phyloP scores from a whole-genome alignment of 1,140 invertebrate species.

The Anastatus disparis region DNA sequence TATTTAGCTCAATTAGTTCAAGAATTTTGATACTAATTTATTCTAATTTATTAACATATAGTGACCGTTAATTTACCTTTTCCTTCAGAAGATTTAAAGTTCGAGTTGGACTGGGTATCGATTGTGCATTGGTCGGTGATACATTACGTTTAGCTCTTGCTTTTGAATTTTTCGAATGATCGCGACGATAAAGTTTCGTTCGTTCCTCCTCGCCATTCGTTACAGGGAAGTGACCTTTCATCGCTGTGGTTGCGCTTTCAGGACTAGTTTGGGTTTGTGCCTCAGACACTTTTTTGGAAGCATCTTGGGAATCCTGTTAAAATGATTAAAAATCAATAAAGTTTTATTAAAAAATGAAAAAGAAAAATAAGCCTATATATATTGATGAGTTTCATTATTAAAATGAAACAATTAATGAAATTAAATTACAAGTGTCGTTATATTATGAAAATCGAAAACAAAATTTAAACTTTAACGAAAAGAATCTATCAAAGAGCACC shows the following conservation, averaged over 20 bases:
- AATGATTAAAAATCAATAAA: too few relatives aligned
- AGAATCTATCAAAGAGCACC: too few relatives aligned
- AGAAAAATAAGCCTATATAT: too few relatives aligned
- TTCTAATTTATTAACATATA: too few relatives aligned
- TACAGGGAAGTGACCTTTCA: conserved; percentile 73
- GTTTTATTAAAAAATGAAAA: too few relatives aligned
- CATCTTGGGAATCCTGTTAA: conserved; percentile 61
- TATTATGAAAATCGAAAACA: too few relatives aligned
- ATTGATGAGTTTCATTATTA: too few relatives aligned
- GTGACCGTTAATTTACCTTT: conserved; percentile 64
- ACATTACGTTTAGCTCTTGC: conserved; percentile 71
- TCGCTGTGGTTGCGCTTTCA: conserved; percentile 67
- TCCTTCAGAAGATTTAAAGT: conserved; percentile 59
- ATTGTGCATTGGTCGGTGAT: conserved; percentile 69
- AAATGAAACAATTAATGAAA: too few relatives aligned
- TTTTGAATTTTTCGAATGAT: conserved; percentile 66
- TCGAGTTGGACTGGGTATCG: conserved; percentile 55
- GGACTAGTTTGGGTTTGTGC: conserved; percentile 83
- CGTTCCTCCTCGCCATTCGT: conserved; percentile 69
- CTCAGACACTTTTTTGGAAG: conserved; percentile 71
- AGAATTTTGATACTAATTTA: too few relatives aligned
- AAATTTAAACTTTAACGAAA: too few relatives aligned
- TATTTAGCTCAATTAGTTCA: too few relatives aligned
- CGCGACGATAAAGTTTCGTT: conserved; percentile 73
- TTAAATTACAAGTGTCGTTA: too few relatives aligned